Conservation (phyloP, 2,888 invertebrate genomes). For the Drosophila macrospina region DNA sequence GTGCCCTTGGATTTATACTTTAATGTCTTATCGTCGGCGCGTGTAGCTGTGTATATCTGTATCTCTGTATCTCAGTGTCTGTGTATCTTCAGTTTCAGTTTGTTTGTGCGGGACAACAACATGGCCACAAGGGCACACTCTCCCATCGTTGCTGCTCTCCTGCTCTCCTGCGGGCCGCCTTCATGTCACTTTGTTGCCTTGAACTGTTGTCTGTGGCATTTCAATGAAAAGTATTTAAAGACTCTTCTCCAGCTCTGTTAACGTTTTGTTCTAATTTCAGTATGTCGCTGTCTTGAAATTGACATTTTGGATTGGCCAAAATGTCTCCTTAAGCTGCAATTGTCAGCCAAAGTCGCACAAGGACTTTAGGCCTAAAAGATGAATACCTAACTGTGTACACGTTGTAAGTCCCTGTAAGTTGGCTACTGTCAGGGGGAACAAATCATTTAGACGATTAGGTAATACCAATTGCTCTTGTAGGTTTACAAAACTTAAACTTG, state of each 20-base stretch:
- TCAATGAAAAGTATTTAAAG: constrained; percentile 60
- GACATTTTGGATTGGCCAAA: not conserved
- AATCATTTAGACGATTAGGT: constrained; percentile 1
- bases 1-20: constrained; percentile 46
- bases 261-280: constrained; percentile 44
- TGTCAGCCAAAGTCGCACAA: constrained; percentile 33
- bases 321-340: constrained; percentile 47
- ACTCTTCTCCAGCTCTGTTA: constrained; percentile 35
- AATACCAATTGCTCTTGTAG: not conserved
- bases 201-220: constrained; percentile 37
- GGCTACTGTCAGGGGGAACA: constrained; percentile 10
- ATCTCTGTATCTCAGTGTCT: no score
- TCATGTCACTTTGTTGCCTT: constrained; percentile 21
- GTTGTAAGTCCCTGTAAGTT: constrained; percentile 14
- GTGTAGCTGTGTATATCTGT: constrained; percentile 38
- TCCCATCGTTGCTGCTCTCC: not conserved
- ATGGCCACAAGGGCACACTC: constrained; percentile 28
- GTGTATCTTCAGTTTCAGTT: constrained; percentile 29
- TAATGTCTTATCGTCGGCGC: constrained; percentile 58
- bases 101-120: constrained; percentile 34
- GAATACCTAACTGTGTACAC: constrained; percentile 30
- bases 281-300: not conserved
- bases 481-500: not conserved
- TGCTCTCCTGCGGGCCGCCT: not conserved
- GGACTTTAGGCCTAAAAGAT: constrained; percentile 27